Percentiles rank a stretch among this genome's conserved stretches.
Conservation (phyloP, 2,113 vertebrate species). For the Notothenia rossii region DNA sequence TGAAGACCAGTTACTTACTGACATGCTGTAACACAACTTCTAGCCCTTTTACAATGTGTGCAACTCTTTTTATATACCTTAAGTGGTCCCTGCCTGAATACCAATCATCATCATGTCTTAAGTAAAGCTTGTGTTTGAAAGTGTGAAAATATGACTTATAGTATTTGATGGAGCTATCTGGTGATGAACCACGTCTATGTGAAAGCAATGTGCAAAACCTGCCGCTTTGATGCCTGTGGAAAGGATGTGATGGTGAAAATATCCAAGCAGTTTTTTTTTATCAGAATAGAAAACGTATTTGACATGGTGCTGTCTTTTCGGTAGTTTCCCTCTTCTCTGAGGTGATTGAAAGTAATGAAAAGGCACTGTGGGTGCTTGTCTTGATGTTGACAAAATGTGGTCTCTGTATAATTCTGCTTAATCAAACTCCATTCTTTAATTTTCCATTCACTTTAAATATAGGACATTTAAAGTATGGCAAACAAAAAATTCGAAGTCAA, state of each 20-base stretch:
- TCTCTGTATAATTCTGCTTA: not conserved
- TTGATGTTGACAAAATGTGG: not conserved
- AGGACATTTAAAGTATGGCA: accelerated
- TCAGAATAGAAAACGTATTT: not conserved
- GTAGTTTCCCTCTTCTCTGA: not conserved
- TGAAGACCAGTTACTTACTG: not conserved
- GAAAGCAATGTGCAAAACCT: not conserved
- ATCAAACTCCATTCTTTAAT: not conserved
- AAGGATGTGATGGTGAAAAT: not conserved
- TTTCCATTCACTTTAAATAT: not conserved
- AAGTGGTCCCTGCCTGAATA: too few species aligned
- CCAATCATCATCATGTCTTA: not conserved
- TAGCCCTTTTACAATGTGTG: not conserved
- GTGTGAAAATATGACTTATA: accelerated
- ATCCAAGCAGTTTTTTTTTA: not conserved
- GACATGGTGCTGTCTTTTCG: not conserved
- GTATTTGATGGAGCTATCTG: not conserved
- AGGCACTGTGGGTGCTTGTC: not conserved
- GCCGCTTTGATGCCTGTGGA: not conserved
- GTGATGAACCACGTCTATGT: not conserved
- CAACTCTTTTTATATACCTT: not conserved
- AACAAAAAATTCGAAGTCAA: accelerated
- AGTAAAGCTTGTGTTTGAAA: not conserved
- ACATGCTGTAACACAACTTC: too few species aligned
- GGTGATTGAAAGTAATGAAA: not conserved